Evolutionary conservation across 2,113 vertebrate species (phyloP), one percentile per base, ranked within the genome.

Genomic region (Xyrauchen texanus): DNA sequence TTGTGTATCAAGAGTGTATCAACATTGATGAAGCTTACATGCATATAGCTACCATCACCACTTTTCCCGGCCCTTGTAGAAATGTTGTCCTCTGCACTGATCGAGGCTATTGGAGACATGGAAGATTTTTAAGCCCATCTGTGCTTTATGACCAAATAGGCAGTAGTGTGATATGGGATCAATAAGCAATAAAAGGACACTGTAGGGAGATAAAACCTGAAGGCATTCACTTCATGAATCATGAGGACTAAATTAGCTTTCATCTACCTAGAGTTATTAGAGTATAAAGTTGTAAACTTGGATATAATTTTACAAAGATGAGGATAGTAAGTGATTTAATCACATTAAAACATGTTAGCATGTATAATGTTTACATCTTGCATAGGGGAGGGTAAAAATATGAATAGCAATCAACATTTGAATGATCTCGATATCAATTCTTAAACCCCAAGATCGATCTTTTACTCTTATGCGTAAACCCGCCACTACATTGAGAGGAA

Each of bases 1-100:
- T 34, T 34, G 1, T 34, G 21, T 34, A 34, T 34, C 21, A 34
- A 34, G 21, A 34, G 1, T 34, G 21, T 34, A 34, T 34, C 21
- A 34, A 34, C 1, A 34, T 34, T 34, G 21, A 34, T 34, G 4
- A 79, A 86, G 94, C 98, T 96, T 94, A 99, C 98, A 99, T 99
- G 92, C 97, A 99, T 88, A 99, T 98, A 64, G 98, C 98, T 53
- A 99, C 96, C 94, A 96, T 97, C 68, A 99, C 98, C 86, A 99
- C 98, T 86, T 98, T 99, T 82, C 97, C 97, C 44, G 98, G 96
- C 62, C 98, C 98, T 86, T 97, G 95, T 58, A 96, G 90, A 91
- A 99, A 98, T 57, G 94, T 90, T 8, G 93, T 66, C 86, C 95
- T 89, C 16, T 91, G 88, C 70, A 94, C 93, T 84, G 97, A 95